Base-by-base conservation (phyloP, 2,797 vertebrate genomes). In the Sciaenops ocellatus region DNA sequence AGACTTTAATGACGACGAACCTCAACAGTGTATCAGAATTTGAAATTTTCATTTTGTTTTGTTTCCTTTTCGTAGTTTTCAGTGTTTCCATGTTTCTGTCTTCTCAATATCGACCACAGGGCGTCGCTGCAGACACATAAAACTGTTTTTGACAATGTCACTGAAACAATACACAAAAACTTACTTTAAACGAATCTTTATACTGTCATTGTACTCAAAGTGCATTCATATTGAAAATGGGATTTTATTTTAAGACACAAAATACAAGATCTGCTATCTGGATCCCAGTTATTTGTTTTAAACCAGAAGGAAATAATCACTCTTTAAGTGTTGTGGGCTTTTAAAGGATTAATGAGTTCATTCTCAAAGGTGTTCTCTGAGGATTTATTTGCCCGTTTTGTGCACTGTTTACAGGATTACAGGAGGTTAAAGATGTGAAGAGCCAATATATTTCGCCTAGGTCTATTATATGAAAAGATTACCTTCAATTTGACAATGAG, bases 81-180 rank as follows among this genome's bases (percentile, higher is more conserved):
- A 17, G 18, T 41, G 24, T 47, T 51, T 50, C 3, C 11, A 18
- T 1, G 42, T 16, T 20, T 28, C 17, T 20, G 54, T 41, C 3
- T 42, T 63, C 13, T 28, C 56, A 46, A 5, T 6, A 5, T 26
- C 5, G 30, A 41, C 69, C 84, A 72, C 78, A 26, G 1, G 67
- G 46, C 47, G 70, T 67, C 69, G 67, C 76, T 57, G 38, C 3
- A 47, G 59, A 47, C 0, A 17, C 38, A 63, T 8, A 1, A 59
- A 34, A 18, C 18, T 4, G 15, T 20, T 47, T 18, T 38, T 13
- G 4, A n/a, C n/a, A 54, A 10, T 12, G 41, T 42, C 41, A 42
- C 41, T 42, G 41, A 51, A 50, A 20, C 15, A 42, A 44, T 4
- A 47, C 2, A 56, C 0, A 22, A 2, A 22, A 8, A 22, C 15